Evolutionary conservation across 2,113 vertebrate genomes (phyloP), one percentile per base, ranked within the genome.

Genomic region (Trematomus loennbergii): DNA sequence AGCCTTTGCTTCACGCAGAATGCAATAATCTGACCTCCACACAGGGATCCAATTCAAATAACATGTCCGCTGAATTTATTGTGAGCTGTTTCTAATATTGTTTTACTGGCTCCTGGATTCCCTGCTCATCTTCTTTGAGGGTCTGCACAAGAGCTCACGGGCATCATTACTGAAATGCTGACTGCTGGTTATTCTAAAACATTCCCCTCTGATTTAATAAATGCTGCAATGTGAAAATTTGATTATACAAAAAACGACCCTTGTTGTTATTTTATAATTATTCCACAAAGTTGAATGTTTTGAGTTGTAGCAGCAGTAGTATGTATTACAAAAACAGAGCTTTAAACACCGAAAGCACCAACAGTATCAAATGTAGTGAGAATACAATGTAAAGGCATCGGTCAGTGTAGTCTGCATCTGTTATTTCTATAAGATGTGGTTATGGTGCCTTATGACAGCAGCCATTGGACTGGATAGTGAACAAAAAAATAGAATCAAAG

Each of bases 141-240:
- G 25, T 59, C 66, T 52, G 40, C 49, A 9, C 17, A 17, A 57
- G 46, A 74, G 64, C 82, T 80, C 55, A 10, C 9, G 2, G 36
- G 66, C 49, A 59, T 72, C 83, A 59, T 84, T 72, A 83, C 22
- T 12, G 9, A 82, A 68, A 71, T 43, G 78, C 83, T 80, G 81
- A 79, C 68, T 22, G 55, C 81, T 45, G 69, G 12, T 43, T 52
- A 60, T 40, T 73, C 17, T 75, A 52, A 57, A 72, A 67, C 33
- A 29, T 9, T 18, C 36, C 70, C 43, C 49, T 18, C 50, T 50
- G 53, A 5, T 66, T 61, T 40, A 18, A 67, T 20, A 53, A 48
- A 50, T 33, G 52, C 55, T 22, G 20, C n/a, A 45, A 12, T 22
- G 46, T 61, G 48, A 62, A 72, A 64, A 72, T 70, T 18, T 49